Conservation (phyloP, 2,113 vertebrate species). For the Ochotona curzoniae region DNA sequence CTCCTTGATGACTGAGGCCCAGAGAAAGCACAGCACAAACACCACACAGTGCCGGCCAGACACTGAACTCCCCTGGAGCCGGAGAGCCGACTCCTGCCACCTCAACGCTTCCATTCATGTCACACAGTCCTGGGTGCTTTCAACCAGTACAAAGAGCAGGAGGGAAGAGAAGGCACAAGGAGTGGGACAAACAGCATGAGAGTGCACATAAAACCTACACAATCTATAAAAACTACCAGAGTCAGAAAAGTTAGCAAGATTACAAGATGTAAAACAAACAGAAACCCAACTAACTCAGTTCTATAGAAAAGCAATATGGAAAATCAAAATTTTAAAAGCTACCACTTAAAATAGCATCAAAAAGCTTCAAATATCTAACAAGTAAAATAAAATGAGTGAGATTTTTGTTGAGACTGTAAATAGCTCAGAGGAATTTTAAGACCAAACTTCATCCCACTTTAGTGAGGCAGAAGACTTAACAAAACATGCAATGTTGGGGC, state of each 20-base stretch:
- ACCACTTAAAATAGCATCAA: background rate
- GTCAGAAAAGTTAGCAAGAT: background rate
- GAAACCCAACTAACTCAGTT: background rate
- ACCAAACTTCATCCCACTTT: background rate
- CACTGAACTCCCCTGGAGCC: background rate
- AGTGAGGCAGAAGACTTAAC: background rate
- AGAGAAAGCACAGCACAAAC: background rate
- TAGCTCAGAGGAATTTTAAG: background rate
- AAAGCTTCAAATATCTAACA: background rate
- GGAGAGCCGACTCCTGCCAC: background rate
- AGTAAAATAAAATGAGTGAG: background rate
- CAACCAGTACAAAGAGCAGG: background rate
- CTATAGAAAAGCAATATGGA: background rate
- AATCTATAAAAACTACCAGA: background rate
- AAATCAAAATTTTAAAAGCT: slow-evolving; percentile 1
- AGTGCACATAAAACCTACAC: background rate
- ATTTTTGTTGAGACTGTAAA: background rate
- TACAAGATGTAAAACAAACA: background rate
- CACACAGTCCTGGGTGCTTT: accelerated
- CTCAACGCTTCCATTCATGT: background rate
- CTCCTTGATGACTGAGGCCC: background rate
- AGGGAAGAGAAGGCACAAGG: background rate
- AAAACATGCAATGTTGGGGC: background rate
- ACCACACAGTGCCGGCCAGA: background rate
- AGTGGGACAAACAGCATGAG: background rate